phyloP scores from a whole-genome alignment of 2,888 invertebrate genomes.

The Brachycybe producta region DNA sequence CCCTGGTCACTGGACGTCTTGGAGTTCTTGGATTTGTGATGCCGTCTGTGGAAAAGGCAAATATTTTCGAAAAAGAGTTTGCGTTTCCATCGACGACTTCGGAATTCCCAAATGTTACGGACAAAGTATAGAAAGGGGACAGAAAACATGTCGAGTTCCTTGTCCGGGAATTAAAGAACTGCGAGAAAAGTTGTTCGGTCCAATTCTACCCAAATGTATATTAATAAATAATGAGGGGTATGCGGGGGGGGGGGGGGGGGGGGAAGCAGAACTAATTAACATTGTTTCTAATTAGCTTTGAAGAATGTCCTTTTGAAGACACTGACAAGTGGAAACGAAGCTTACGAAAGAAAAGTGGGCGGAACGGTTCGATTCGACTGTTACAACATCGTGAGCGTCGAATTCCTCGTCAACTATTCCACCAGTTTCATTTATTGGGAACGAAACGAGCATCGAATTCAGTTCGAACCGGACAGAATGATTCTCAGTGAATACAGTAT shows the following conservation, averaged over 20 bases:
- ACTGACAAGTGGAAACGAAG: not conserved
- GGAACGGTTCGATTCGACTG: conserved; percentile 1
- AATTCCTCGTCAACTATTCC: conserved; percentile 4
- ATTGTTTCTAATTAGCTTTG: not conserved
- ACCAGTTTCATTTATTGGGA: conserved; percentile 8
- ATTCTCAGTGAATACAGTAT: not conserved
- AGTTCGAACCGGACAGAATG: conserved; percentile 1
- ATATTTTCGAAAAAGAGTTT: conserved; percentile 7
- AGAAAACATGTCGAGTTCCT: not conserved
- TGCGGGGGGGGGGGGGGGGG: no score
- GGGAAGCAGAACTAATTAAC: not conserved
- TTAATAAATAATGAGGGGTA: not conserved
- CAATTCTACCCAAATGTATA: not conserved
- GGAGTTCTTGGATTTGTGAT: conserved; percentile 9
- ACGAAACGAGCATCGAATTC: not conserved
- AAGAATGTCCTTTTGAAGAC: not conserved
- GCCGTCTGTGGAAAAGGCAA: conserved; percentile 3
- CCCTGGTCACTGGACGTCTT: conserved; percentile 2
- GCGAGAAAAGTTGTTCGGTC: not conserved
- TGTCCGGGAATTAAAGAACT: not conserved
- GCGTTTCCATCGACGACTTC: conserved; percentile 4
- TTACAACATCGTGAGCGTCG: not conserved
- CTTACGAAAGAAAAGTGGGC: not conserved
- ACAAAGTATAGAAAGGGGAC: not conserved
- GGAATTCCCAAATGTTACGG: conserved; percentile 7